These are phyloP conservation scores for Aphidius ervi DNA, from an alignment of 1,140 invertebrate species.

Conservation along the genomic window DNA sequence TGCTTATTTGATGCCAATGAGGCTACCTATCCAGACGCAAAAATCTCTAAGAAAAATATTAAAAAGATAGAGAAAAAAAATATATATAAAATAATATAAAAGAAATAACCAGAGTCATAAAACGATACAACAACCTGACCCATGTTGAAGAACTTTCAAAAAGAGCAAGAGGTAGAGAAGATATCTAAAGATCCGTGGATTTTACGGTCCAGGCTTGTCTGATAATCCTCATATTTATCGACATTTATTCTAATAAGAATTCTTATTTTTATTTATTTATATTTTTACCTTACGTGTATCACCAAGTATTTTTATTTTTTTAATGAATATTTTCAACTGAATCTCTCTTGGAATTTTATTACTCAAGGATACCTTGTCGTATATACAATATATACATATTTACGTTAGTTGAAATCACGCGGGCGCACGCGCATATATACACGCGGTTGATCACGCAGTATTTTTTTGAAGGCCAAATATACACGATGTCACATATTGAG, in stretches of 20 bases:
- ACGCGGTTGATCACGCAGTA: no score
- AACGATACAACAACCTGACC: constrained; percentile 18
- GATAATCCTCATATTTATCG: constrained; percentile 42
- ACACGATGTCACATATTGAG: background rate
- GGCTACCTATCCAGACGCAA: background rate
- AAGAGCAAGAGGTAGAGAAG: constrained; percentile 10
- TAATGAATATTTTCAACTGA: constrained; percentile 3
- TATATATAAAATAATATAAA: background rate
- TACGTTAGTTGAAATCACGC: background rate
- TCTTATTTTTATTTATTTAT: background rate
- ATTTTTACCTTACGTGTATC: constrained; percentile 4
- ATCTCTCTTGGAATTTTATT: constrained; percentile 7
- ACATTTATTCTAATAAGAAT: constrained; percentile 29
- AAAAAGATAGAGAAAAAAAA: background rate
- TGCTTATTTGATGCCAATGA: background rate
- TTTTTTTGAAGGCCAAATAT: no score
- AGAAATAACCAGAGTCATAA: constrained; percentile 37
- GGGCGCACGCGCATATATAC: background rate
- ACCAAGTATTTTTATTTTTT: constrained; percentile 13
- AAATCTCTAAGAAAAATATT: background rate
- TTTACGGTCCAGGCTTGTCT: constrained; percentile 26
- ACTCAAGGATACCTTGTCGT: constrained; percentile 1
- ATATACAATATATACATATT: background rate
- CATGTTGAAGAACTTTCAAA: constrained; percentile 3
- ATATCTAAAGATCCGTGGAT: constrained; percentile 16